These are phyloP conservation scores for Enteromius mattozi DNA, from an alignment of 2,797 vertebrate species.

Conservation along the genomic window DNA sequence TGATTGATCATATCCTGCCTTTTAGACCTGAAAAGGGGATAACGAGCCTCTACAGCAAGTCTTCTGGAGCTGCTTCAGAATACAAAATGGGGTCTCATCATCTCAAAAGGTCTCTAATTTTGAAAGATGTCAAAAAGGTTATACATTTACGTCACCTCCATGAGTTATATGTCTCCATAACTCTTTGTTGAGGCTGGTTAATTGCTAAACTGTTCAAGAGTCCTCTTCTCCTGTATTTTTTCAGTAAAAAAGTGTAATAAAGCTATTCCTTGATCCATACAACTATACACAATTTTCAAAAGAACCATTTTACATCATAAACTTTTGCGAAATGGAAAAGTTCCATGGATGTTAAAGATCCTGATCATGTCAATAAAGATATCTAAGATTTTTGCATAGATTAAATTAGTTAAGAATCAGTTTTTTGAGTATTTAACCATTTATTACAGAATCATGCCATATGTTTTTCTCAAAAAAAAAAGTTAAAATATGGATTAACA, in stretches of 20 bases:
- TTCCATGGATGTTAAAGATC: background rate
- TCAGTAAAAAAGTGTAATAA: background rate
- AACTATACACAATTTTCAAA: background rate
- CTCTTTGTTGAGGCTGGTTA: constrained; percentile 49
- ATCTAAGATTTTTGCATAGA: background rate
- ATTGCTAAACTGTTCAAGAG: constrained; percentile 49
- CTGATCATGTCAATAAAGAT: background rate
- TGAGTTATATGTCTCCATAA: constrained; percentile 56
- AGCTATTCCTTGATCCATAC: background rate
- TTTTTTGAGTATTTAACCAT: background rate
- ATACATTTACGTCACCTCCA: constrained; percentile 44
- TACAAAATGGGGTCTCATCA: constrained; percentile 47
- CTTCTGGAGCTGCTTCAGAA: constrained; percentile 49
- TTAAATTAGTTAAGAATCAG: background rate
- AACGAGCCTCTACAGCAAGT: constrained; percentile 48
- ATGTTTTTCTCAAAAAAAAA: background rate
- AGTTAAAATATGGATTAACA: background rate
- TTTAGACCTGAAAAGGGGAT: constrained; percentile 55
- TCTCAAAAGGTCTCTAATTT: constrained; percentile 52
- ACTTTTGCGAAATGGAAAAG: background rate
- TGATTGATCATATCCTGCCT: constrained; percentile 54
- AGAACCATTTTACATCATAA: background rate
- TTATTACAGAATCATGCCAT: background rate
- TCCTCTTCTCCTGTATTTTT: background rate
- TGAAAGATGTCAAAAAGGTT: constrained; percentile 51